Conservation (phyloP, 2,888 invertebrate genomes). For the Neuroscelio doddi region DNA sequence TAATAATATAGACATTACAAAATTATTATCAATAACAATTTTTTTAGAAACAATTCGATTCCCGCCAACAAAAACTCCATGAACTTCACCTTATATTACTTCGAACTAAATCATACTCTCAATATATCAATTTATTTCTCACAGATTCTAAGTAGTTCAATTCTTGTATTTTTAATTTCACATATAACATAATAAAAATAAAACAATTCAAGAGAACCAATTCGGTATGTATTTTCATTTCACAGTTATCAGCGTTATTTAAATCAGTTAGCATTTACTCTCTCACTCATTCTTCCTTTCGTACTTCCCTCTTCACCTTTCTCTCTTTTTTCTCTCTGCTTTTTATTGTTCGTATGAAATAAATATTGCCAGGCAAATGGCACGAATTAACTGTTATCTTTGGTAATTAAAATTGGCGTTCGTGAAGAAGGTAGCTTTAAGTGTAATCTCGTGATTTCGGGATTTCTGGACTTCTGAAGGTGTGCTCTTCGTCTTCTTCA, state of each 20-base stretch:
- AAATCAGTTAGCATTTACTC: background rate
- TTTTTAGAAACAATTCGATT: slow-evolving; percentile 1
- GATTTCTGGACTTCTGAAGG: slow-evolving; percentile 1
- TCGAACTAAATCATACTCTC: too few species aligned
- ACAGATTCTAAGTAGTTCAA: too few species aligned
- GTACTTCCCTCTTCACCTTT: background rate
- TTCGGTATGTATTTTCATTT: background rate
- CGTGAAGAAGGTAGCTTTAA: slow-evolving; percentile 59
- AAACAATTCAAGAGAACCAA: background rate
- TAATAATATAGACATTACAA: background rate
- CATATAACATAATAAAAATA: background rate
- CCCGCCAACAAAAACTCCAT: background rate
- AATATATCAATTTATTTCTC: too few species aligned
- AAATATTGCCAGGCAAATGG: slow-evolving; percentile 8
- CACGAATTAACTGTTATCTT: slow-evolving; percentile 53
- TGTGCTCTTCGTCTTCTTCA: slow-evolving; percentile 5
- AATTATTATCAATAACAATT: background rate
- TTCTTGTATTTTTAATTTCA: background rate
- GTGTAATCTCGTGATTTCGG: slow-evolving; percentile 42
- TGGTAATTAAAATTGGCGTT: slow-evolving; percentile 49
- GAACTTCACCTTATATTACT: too few species aligned
- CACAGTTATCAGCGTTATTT: too few species aligned
- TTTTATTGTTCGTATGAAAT: too few species aligned
- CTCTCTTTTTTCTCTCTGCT: background rate
- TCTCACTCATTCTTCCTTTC: background rate